Base-by-base conservation (phyloP, 2,888 invertebrate species). In the Pseudococcus longispinus region DNA sequence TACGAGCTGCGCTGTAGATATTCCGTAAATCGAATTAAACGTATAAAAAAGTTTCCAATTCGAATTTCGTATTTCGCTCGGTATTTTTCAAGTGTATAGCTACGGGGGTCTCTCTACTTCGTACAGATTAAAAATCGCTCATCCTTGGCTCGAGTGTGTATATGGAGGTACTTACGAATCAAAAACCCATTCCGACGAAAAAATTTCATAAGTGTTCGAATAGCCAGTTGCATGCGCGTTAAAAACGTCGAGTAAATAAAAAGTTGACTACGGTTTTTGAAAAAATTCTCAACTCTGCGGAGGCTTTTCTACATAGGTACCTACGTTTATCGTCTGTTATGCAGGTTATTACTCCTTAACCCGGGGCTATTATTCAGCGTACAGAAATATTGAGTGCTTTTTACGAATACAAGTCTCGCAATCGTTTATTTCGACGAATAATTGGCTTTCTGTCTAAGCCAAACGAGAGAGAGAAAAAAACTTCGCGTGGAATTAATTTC, bases 261-360 rank as follows among this genome's bases (percentile, higher is more conserved):
- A 80, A 42, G n/a, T 37, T 37, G 37, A n/a, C 20, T 42, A 80
- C n/a, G 77, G 20, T 20, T 80, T 20, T 37, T n/a, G n/a, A 13
- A 80, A 60, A 80, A 37, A 2, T 37, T 80, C 42, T 42, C 42
- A 80, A 20, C 42, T n/a, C n/a, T 80, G 77, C 77, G 42, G 42
- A 80, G 29, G 42, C 77, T 80, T n/a, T 29, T 9, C 9, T 60
- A 55, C n/a, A 18, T 55, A n/a, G n/a, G 55, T n/a, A 55, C 5
- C 3, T 60, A 44, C 60, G 18, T 85, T 85, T 85, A 85, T 70
- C 42, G 85, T 32, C 85, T 74, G 44, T 70, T 74, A 85, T 70
- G 74, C 85, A 70, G 70, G 85, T 85, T 85, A 85, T 65, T 80
- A 37, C 77, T 80, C 77, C 77, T 42, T 80, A n/a, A 42, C 20